Evolutionary conservation across 1,140 invertebrate genomes (phyloP).

Genomic region (Drosophila saltans): DNA sequence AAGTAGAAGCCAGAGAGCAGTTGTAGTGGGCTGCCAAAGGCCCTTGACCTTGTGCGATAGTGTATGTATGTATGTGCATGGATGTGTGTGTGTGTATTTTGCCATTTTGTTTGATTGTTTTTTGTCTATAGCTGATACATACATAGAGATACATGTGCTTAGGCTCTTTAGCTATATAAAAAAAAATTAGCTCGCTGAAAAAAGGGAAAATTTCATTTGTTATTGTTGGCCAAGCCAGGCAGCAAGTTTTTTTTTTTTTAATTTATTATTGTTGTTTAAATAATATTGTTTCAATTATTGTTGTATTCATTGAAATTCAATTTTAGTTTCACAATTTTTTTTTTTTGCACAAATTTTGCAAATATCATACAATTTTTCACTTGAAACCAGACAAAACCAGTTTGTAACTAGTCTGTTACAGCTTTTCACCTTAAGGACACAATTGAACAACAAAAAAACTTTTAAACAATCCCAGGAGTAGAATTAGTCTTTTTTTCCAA

Average conservation of each 20-base stretch:
- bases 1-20: slow-evolving; percentile 6
- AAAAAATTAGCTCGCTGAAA: slow-evolving; percentile 51
- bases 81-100: slow-evolving; percentile 14
- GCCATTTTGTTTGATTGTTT: slow-evolving; percentile 41
- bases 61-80: slow-evolving; percentile 27
- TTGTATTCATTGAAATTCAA: background rate
- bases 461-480: background rate
- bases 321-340: background rate
- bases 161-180: slow-evolving; percentile 24
- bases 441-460: background rate
- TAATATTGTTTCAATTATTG: background rate
- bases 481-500: background rate
- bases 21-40: slow-evolving; percentile 32
- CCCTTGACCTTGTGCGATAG: slow-evolving; percentile 70
- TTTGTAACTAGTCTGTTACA: slow-evolving; percentile 1
- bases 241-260: slow-evolving; percentile 34
- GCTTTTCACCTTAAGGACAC: slow-evolving; percentile 9
- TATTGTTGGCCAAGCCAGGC: slow-evolving; percentile 9
- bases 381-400: background rate
- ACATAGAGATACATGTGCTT: slow-evolving; percentile 74
- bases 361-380: background rate
- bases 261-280: slow-evolving; percentile 7
- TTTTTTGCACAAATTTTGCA: background rate
- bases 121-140: slow-evolving; percentile 48
- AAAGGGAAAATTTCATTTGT: slow-evolving; percentile 35